Evolutionary conservation across 2,888 invertebrate genomes (phyloP), one percentile per base, ranked within the genome.

Genomic region (Spisula solida): DNA sequence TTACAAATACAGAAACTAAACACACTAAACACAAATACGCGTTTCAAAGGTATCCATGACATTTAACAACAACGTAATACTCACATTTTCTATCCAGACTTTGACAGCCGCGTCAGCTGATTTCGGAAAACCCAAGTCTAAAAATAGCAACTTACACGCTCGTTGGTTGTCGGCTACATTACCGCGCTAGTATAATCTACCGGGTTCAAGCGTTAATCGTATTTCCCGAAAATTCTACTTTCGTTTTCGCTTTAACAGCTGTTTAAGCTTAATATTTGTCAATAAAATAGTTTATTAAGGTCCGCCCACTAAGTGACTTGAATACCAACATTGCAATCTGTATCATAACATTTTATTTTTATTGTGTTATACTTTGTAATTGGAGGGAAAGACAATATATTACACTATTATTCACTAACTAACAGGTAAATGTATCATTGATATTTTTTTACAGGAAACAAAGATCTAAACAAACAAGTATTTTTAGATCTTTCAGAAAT

Each of bases 221-320:
- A 75, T 75, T 75, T 75, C 31, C 75, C 16, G 75, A 75, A 75
- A 75, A 75, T 31, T 31, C 75, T 75, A 75, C 75, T 75, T 75
- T 75, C 75, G 31, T 25, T 75, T 75, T 75, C 34, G 75, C 12
- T 75, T 34, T 34, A 18, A 31, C 4, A 31, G 31, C 75, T 55
- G 20, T n/a, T n/a, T n/a, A n/a, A 56, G 5, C 5, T 56, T 41
- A 5, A 5, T 41, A n/a, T n/a, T n/a, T n/a, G n/a, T n/a, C n/a
- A n/a, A n/a, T n/a, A n/a, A n/a, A n/a, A n/a, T n/a, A n/a, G n/a
- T n/a, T n/a, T n/a, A n/a, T n/a, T n/a, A n/a, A n/a, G n/a, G n/a
- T n/a, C n/a, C n/a, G n/a, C n/a, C n/a, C n/a, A n/a, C n/a, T n/a
- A n/a, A n/a, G n/a, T n/a, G n/a, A n/a, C n/a, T n/a, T n/a, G n/a